phyloP scores from a whole-genome alignment of 2,113 vertebrate genomes.

The Galeopterus variegatus region DNA sequence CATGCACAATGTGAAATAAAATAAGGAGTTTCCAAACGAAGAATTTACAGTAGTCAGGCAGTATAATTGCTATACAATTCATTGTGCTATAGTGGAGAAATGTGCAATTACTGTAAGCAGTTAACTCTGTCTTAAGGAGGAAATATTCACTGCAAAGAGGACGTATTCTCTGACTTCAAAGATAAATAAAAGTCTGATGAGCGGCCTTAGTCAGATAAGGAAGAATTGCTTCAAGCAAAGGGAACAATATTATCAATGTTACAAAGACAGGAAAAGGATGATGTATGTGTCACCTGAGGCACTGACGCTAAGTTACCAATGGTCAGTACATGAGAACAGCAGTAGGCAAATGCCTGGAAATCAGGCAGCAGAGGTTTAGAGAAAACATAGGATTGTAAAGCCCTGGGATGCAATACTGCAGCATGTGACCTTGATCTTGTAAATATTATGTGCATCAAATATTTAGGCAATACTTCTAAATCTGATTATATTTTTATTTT shows the following conservation, averaged over 20 bases:
- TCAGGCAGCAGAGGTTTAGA: neutral
- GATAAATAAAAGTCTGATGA: neutral
- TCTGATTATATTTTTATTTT: neutral
- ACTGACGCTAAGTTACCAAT: neutral
- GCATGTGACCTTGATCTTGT: neutral
- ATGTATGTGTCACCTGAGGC: neutral
- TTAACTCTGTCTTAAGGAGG: neutral
- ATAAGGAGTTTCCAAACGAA: neutral
- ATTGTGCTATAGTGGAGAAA: neutral
- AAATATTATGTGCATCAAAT: neutral
- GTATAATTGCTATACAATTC: neutral
- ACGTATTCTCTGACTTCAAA: neutral
- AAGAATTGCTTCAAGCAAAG: neutral
- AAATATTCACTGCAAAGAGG: neutral
- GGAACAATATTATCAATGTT: neutral
- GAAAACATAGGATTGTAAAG: neutral
- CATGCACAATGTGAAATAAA: neutral
- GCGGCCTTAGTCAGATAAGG: accelerated
- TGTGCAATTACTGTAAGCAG: neutral
- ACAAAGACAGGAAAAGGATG: neutral
- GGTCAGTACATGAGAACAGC: accelerated
- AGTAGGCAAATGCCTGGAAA: neutral
- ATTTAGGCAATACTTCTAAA: neutral
- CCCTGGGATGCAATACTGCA: neutral
- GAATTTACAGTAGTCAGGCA: neutral